Evolutionary conservation across 2,113 vertebrate species (phyloP).

Genomic region (Podarcis muralis): DNA sequence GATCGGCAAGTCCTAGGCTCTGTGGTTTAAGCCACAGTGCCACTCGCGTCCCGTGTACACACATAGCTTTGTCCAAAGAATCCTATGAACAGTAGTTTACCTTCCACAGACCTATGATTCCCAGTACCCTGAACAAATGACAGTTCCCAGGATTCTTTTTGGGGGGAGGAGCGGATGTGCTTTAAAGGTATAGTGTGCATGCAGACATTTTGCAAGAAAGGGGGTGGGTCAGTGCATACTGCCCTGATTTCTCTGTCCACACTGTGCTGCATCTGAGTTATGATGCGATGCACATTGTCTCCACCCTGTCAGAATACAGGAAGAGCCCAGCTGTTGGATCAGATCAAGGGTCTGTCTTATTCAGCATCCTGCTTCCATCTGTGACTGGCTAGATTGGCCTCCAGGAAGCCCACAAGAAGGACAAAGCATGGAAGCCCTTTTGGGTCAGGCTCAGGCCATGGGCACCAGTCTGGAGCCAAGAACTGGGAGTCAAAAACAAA

Average conservation of each 20-base stretch:
- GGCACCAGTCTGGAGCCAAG: too few relatives aligned
- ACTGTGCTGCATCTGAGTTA: neutral
- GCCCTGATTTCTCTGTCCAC: too few relatives aligned
- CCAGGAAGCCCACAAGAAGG: neutral
- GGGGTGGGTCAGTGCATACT: neutral
- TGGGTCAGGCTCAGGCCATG: neutral
- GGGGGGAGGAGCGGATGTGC: too few relatives aligned
- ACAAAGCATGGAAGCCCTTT: neutral
- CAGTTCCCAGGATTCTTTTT: too few relatives aligned
- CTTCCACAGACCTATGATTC: too few relatives aligned
- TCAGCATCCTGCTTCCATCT: neutral
- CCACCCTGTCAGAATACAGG: neutral
- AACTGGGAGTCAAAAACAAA: neutral
- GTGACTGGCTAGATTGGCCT: neutral
- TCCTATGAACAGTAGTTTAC: too few relatives aligned
- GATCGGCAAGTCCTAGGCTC: too few relatives aligned
- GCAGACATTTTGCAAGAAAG: neutral
- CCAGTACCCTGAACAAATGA: too few relatives aligned
- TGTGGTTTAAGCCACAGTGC: too few relatives aligned
- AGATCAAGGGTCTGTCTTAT: neutral
- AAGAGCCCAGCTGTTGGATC: neutral
- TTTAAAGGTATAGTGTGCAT: too few relatives aligned
- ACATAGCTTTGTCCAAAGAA: too few relatives aligned
- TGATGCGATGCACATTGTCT: neutral
- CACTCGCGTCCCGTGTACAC: neutral